A percentile compares a stretch with the other conserved stretches of the same genome.
phyloP scores from a whole-genome alignment of 2,113 vertebrate species.

The Eupsittula cactorum region DNA sequence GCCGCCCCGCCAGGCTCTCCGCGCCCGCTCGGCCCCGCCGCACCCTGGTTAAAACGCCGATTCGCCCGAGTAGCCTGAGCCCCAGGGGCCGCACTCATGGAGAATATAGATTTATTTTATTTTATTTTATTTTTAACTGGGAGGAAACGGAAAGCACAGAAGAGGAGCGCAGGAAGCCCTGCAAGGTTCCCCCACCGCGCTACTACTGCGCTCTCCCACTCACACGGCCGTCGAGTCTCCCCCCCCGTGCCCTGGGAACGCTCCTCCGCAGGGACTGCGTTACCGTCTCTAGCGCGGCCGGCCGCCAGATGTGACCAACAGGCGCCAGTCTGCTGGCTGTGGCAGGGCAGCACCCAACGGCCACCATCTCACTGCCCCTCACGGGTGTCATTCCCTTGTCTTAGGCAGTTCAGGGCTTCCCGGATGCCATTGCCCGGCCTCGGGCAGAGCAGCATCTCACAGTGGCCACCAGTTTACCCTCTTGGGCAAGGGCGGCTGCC shows the following conservation, averaged over 20 bases:
- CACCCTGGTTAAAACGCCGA: background rate
- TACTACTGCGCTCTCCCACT: no score
- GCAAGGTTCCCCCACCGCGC: rapidly evolving
- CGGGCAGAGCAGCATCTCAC: background rate
- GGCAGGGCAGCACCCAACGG: no score
- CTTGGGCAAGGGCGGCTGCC: background rate
- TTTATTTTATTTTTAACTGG: background rate
- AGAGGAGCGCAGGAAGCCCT: background rate
- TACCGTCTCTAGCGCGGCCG: rapidly evolving
- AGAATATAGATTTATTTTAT: background rate
- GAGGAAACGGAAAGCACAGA: background rate
- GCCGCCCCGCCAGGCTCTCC: no score
- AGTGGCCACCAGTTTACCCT: background rate
- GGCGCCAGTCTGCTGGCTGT: background rate
- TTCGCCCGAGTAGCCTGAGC: background rate
- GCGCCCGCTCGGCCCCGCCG: background rate
- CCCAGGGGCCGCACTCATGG: background rate
- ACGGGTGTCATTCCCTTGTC: rapidly evolving
- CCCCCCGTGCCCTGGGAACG: rapidly evolving
- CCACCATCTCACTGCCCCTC: rapidly evolving
- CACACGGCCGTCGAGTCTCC: no score
- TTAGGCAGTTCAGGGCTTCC: no score
- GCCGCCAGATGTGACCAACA: rapidly evolving
- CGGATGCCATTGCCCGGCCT: background rate
- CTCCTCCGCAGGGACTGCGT: background rate